Evolutionary conservation across 92 coral and sea anemone genomes (phyloP).

Genomic region (Zoanthus sociatus): DNA sequence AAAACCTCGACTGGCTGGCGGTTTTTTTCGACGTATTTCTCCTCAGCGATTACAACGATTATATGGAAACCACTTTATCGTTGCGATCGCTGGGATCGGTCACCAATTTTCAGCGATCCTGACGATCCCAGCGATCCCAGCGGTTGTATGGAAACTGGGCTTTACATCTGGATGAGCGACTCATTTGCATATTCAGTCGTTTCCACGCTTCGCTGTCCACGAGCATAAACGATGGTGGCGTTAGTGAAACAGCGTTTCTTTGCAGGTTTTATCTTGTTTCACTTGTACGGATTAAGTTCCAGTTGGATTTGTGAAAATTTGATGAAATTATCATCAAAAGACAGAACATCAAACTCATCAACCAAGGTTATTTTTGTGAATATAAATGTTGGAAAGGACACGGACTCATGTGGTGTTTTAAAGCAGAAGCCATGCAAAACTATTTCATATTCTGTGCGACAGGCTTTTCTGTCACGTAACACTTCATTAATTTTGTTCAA

Average conservation of each 20-base stretch:
- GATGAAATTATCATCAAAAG: background rate
- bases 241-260: background rate
- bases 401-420: conserved; percentile 8
- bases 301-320: background rate
- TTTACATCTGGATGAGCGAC: no score
- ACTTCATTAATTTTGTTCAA: conserved; percentile 18
- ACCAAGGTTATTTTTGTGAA: conserved; percentile 22
- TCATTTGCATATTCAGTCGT: no score
- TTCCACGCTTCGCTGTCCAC: no score
- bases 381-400: conserved; percentile 10
- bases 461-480: conserved; percentile 19
- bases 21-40: no score
- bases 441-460: conserved; percentile 18
- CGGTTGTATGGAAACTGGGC: no score
- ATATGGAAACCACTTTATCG: no score
- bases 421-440: conserved; percentile 30
- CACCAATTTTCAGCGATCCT: no score
- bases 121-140: no score
- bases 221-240: conserved; percentile 20
- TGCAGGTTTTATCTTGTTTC: background rate
- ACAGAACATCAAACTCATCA: background rate
- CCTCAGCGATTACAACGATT: no score
- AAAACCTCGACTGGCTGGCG: no score
- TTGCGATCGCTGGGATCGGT: no score
- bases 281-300: background rate